Base-by-base conservation (phyloP, 1,140 invertebrate genomes). In the Hyles vespertilio region DNA sequence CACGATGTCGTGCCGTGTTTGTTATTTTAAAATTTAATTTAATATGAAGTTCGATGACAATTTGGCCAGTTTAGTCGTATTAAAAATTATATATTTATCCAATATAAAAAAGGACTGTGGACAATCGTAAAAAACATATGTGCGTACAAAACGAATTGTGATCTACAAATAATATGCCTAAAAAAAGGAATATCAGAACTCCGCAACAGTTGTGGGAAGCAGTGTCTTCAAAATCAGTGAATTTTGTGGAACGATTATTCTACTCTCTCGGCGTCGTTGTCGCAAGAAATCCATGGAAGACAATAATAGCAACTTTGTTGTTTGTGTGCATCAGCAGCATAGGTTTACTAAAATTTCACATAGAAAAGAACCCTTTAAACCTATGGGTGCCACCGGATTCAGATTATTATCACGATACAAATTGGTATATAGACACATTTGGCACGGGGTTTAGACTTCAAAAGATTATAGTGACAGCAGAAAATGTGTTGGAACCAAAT, bases 371-470 rank as follows among this genome's bases (percentile, higher is more conserved):
- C 79, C 94, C 94, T 2, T 81, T 95, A 59, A 94, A 93, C 75
- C 79, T 96, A 57, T 96, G 94, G 94, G 92, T 95, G 5, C 91
- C 91, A 11, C 84, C 86, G 52, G 84, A 94, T 58, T 94, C 93
- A 0, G 91, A 93, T 59, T 95, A 94, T 79, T 90, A 91, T 44
- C 74, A 74, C 61, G 93, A 94, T 60, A 93, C 94, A 5, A 91
- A 95, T 59, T 95, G 94, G 94, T 90, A 95, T 46, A 92, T 93
- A 70, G 82, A 90, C n/a, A 92, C 91, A 60, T 94, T 93, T 83
- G 90, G 92, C 55, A 91, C 91, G 48, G 92, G 91, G 22, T 91
- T 92, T 66, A 86, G 93, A 59, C 68, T 92, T 9, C 92, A 95
- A 79, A 89, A 79, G 50, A 77, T 93, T 8, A 88, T 95, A 61